Evolutionary conservation across 2,113 vertebrate genomes (phyloP), one percentile per base, ranked within the genome.

Genomic region (Trematocara unimaculatum): DNA sequence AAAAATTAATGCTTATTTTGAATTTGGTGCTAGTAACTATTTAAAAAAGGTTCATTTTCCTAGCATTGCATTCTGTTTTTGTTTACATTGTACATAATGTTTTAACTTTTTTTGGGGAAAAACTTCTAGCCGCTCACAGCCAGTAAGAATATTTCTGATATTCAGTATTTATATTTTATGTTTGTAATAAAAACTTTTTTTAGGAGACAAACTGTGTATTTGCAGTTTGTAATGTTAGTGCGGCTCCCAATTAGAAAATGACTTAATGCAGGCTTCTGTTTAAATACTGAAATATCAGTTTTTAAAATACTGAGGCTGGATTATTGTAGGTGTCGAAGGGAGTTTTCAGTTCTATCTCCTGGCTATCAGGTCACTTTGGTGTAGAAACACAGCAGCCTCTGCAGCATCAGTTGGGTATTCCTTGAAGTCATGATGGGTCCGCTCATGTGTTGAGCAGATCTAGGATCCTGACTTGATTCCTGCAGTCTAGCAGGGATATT

Each of bases 391-490:
- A 35, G 55, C 8, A 13, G 6, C 20, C 38, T 49, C 20, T 29
- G 54, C 49, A 6, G 42, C 26, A 38, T 53, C 87, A 56, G 33
- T 35, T 56, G 55, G 49, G 47, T 20, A 79, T 77, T 74, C 58
- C 74, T 86, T 54, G 35, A 81, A 86, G 81, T 60, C 84, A 82
- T 74, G 84, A 26, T 82, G 83, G 6, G 31, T 38, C 42, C 14
- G 55, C 62, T 96, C 95, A 96, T 94, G 91, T 96, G 95, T 88
- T 54, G 77, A 88, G 88, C 96, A 96, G 91, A 96, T 94, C 89
- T 90, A 81, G 17, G 88, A 87, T 82, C 84, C 60, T 70, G 92
- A 92, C 72, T 88, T 7, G 84, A 90, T 87, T 91, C 87, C 87
- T 51, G 31, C 11, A 8, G 81, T 20, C 70, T 82, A 84, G 86